Conservation (phyloP, 2,113 vertebrate genomes). For the Poecile atricapillus region DNA sequence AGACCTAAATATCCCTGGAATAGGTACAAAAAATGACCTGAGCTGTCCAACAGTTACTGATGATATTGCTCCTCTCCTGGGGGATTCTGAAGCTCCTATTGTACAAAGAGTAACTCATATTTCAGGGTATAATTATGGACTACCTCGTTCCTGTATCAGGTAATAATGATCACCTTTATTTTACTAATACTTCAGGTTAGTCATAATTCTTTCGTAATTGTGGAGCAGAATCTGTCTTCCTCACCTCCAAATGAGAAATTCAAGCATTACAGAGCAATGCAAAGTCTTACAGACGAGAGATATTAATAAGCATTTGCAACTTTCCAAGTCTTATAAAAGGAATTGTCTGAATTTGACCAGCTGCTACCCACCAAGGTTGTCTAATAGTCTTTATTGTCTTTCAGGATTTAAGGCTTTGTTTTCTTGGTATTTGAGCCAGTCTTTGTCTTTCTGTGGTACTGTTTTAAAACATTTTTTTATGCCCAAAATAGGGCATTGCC, state of each 20-base stretch:
- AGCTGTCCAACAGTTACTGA: conserved; percentile 13
- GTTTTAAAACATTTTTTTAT: not conserved
- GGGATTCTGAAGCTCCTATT: conserved; percentile 61
- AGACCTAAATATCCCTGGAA: not conserved
- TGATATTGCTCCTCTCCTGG: conserved; percentile 49
- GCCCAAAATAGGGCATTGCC: not conserved
- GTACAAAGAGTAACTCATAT: conserved; percentile 77
- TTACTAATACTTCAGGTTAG: not conserved
- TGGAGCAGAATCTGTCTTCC: not conserved
- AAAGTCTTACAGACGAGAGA: not conserved
- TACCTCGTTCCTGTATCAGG: conserved; percentile 79
- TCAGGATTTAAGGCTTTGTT: not conserved
- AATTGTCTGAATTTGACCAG: conserved; percentile 20
- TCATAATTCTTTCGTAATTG: not conserved
- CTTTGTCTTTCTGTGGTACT: not conserved
- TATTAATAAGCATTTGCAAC: conserved; percentile 20
- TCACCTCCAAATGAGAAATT: not conserved
- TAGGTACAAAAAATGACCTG: conserved; percentile 24
- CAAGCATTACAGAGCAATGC: not conserved
- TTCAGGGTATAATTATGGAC: conserved; percentile 85
- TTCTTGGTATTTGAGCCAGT: not conserved
- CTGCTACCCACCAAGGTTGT: conserved; percentile 1
- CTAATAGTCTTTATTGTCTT: conserved; percentile 15
- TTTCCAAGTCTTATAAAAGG: not conserved
- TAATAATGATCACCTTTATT: conserved; percentile 52